Evolutionary conservation across 2,888 invertebrate genomes (phyloP).

Genomic region (Aphodius granarius): DNA sequence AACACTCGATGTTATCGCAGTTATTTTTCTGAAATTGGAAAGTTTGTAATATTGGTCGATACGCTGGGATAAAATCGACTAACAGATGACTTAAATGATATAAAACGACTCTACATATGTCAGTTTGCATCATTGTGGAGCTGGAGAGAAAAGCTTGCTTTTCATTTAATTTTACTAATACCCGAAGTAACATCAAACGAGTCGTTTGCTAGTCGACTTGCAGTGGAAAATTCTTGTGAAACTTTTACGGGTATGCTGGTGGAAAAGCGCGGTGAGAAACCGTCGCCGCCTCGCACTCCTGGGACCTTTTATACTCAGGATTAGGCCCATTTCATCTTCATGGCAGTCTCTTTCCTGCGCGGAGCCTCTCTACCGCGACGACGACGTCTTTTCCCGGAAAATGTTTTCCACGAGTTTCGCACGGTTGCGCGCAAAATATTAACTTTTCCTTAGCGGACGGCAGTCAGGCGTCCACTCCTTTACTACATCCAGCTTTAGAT

Average conservation of each 20-base stretch:
- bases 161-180: background rate
- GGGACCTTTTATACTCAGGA: constrained; percentile 44
- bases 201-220: constrained; percentile 41
- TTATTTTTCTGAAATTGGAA: background rate
- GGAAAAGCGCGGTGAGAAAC: constrained; percentile 37
- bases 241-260: constrained; percentile 37
- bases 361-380: background rate
- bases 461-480: background rate
- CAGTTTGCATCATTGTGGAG: too few relatives aligned
- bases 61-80: background rate
- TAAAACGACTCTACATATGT: too few relatives aligned
- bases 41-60: background rate
- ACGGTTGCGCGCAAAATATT: background rate
- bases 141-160: constrained; percentile 22
- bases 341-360: constrained; percentile 26
- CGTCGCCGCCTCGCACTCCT: constrained; percentile 37
- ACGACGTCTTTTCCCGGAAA: background rate
- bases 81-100: too few relatives aligned
- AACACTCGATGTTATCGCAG: too few relatives aligned
- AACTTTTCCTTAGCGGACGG: background rate
- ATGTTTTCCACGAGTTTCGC: background rate
- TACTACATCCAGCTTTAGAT: background rate
- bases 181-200: background rate
- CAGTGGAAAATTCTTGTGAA: constrained; percentile 38
- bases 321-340: constrained; percentile 40